These are phyloP conservation scores for Cebus imitator DNA, from an alignment of 2,113 vertebrate genomes.

Conservation along the genomic window DNA sequence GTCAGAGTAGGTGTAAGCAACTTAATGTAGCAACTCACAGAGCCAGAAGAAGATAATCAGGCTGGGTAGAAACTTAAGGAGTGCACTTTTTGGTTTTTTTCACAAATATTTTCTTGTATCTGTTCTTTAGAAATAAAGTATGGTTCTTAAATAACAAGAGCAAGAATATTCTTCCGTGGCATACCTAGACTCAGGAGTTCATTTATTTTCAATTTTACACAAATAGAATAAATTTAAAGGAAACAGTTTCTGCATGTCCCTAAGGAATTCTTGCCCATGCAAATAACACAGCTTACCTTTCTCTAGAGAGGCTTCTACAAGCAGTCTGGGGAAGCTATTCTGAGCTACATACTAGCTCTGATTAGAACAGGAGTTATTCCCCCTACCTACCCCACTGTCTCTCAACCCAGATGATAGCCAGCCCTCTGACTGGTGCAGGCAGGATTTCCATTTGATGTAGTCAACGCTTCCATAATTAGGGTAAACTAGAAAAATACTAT, in stretches of 20 bases:
- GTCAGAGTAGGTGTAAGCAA: neutral
- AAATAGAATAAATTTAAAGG: conserved; percentile 50
- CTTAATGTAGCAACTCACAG: conserved; percentile 18
- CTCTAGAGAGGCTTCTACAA: conserved; percentile 14
- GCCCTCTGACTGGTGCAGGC: neutral
- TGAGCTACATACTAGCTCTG: neutral
- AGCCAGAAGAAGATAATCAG: conserved; percentile 31
- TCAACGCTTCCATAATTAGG: neutral
- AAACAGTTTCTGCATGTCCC: neutral
- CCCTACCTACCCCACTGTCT: neutral
- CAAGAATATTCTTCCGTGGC: conserved; percentile 35
- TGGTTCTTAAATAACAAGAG: neutral
- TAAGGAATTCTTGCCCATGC: neutral
- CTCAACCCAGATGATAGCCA: neutral
- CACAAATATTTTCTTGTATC: conserved; percentile 49
- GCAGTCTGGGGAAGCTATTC: neutral
- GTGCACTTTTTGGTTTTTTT: neutral
- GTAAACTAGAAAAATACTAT: neutral
- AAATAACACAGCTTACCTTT: conserved; percentile 32
- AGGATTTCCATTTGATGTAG: neutral
- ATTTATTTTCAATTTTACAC: conserved; percentile 57
- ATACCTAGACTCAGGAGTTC: neutral
- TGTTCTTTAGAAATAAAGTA: conserved; percentile 6
- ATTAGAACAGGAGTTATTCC: neutral
- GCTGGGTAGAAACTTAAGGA: neutral